phyloP scores from a whole-genome alignment of 2,113 vertebrate species.

The Mustela nigripes region DNA sequence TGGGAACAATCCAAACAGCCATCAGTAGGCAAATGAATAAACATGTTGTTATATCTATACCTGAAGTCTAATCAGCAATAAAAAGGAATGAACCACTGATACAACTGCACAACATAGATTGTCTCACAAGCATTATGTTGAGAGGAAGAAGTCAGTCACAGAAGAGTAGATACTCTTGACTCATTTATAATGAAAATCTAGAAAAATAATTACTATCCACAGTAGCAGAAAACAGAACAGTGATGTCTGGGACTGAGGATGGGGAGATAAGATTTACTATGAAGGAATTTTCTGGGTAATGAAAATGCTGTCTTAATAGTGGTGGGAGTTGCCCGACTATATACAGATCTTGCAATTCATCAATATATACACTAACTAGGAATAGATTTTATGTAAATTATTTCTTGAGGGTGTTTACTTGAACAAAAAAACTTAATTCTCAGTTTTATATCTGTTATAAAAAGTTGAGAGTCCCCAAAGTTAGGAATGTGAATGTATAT shows the following conservation, averaged over 20 bases:
- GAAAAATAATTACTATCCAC: neutral
- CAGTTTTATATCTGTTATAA: neutral
- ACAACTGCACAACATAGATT: neutral
- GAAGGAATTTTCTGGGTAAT: neutral
- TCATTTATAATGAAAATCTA: neutral
- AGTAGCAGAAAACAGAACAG: neutral
- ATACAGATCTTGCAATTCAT: neutral
- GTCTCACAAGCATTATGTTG: neutral
- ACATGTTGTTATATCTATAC: neutral
- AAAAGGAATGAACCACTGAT: neutral
- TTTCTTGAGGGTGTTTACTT: neutral
- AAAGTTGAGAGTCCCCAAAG: neutral
- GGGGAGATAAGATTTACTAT: neutral
- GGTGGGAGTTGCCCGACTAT: neutral
- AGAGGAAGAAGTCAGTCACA: neutral
- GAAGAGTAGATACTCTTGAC: neutral
- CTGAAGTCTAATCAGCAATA: neutral
- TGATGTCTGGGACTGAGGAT: neutral
- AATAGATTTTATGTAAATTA: conserved; percentile 2
- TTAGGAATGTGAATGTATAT: neutral
- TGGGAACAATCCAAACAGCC: neutral
- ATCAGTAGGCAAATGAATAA: neutral
- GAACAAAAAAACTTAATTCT: neutral
- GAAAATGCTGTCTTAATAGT: neutral
- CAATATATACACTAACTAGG: neutral